These are phyloP conservation scores for Laodelphax striatellus DNA, from an alignment of 1,140 invertebrate genomes.

Conservation along the genomic window DNA sequence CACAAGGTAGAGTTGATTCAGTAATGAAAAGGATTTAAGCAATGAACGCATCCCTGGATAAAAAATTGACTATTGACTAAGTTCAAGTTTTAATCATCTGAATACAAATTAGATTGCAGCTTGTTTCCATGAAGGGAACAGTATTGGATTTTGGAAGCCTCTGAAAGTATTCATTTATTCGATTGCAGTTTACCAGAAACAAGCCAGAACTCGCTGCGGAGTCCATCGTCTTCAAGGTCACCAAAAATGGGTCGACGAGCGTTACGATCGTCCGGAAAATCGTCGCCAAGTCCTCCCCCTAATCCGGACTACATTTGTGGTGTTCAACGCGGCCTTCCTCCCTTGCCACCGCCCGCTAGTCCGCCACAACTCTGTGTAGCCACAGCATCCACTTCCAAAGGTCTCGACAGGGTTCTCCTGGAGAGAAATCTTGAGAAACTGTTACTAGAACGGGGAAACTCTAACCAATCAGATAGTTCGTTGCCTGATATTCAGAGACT, in stretches of 20 bases:
- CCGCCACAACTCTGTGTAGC: slow-evolving; percentile 21
- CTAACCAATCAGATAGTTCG: slow-evolving; percentile 9
- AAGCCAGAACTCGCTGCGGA: slow-evolving; percentile 24
- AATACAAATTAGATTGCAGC: too few relatives aligned
- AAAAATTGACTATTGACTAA: too few relatives aligned
- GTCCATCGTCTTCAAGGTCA: slow-evolving; percentile 32
- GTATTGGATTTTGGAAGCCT: too few relatives aligned
- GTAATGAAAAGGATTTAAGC: too few relatives aligned
- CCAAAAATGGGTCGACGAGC: slow-evolving; percentile 43
- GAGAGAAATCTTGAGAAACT: slow-evolving; percentile 46
- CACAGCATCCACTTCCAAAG: slow-evolving; percentile 24
- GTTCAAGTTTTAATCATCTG: too few relatives aligned
- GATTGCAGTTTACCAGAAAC: too few relatives aligned
- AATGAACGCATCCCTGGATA: too few relatives aligned
- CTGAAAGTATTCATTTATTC: too few relatives aligned
- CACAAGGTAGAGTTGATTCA: too few relatives aligned
- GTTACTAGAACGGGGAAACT: slow-evolving; percentile 25
- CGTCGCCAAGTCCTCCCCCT: slow-evolving; percentile 6
- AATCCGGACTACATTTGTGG: slow-evolving; percentile 4
- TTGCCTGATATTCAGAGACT: neutral
- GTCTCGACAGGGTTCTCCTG: slow-evolving; percentile 44
- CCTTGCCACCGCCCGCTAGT: slow-evolving; percentile 19
- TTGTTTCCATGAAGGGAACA: too few relatives aligned
- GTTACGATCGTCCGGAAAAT: slow-evolving; percentile 27
- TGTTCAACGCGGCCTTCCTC: slow-evolving; percentile 15